These are phyloP conservation scores for Aphelocoma californica DNA, from an alignment of 2,797 vertebrate genomes.

Conservation along the genomic window DNA sequence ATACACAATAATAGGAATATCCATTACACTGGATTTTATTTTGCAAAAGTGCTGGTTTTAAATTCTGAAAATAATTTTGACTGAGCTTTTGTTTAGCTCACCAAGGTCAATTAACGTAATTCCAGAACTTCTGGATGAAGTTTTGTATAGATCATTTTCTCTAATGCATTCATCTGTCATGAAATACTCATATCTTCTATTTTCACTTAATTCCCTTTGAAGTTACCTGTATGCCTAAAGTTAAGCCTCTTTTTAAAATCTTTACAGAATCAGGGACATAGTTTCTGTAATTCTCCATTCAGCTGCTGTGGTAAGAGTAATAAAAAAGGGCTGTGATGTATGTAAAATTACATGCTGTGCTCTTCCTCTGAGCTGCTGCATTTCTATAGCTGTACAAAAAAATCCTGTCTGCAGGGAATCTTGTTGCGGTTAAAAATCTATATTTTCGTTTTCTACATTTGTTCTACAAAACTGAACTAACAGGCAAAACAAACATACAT, in stretches of 20 bases:
- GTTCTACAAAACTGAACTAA: slow-evolving; percentile 37
- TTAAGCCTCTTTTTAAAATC: slow-evolving; percentile 54
- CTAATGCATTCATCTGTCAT: background rate
- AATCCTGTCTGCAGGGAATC: slow-evolving; percentile 45
- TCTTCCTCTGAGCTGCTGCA: slow-evolving; percentile 25
- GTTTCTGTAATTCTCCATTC: slow-evolving; percentile 50
- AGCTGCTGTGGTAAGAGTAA: slow-evolving; percentile 37
- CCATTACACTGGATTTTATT: background rate
- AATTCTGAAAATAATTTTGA: background rate
- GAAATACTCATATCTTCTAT: background rate
- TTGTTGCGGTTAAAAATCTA: slow-evolving; percentile 49
- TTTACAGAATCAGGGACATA: slow-evolving; percentile 29
- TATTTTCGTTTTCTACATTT: slow-evolving; percentile 48
- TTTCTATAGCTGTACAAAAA: slow-evolving; percentile 26
- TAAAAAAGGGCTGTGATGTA: slow-evolving; percentile 36
- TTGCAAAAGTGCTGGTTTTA: background rate
- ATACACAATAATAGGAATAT: background rate
- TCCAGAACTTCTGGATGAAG: slow-evolving; percentile 29
- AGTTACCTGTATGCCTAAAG: slow-evolving; percentile 45
- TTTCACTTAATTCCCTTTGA: slow-evolving; percentile 56
- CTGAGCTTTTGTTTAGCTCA: slow-evolving; percentile 41
- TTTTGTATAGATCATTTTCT: background rate
- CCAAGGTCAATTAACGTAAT: slow-evolving; percentile 8
- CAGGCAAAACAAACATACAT: slow-evolving; percentile 27
- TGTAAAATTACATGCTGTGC: slow-evolving; percentile 46